Conservation (phyloP, 1,140 invertebrate genomes). For the Subanguina moxae region DNA sequence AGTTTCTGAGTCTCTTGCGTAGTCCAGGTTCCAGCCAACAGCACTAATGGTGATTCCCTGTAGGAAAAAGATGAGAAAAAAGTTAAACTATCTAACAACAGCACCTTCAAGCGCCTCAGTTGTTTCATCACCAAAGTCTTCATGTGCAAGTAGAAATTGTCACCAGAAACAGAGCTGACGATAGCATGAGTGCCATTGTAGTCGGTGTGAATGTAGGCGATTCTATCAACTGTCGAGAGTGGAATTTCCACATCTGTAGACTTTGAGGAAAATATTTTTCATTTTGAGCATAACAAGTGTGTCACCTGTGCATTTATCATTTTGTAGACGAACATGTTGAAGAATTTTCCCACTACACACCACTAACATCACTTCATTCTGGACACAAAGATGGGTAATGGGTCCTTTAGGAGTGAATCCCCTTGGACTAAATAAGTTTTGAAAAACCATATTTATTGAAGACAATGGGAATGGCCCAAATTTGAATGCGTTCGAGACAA, state of each 20-base stretch:
- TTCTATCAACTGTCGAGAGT: constrained; percentile 20
- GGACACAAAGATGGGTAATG: constrained; percentile 31
- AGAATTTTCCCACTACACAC: constrained; percentile 22
- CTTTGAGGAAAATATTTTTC: background rate
- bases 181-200: constrained; percentile 27
- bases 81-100: background rate
- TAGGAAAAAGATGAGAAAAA: background rate
- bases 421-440: too few relatives aligned
- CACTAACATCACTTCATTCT: constrained; percentile 41
- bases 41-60: constrained; percentile 32
- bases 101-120: constrained; percentile 29
- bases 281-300: background rate
- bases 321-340: constrained; percentile 37
- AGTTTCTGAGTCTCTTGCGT: constrained; percentile 21
- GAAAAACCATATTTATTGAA: background rate
- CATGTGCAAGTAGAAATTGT: constrained; percentile 40
- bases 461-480: too few relatives aligned
- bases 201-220: constrained; percentile 33
- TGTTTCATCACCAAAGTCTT: constrained; percentile 20
- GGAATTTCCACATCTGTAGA: constrained; percentile 27
- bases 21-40: constrained; percentile 35
- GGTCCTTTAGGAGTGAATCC: background rate
- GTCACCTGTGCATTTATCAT: constrained; percentile 19
- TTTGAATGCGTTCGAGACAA: too few relatives aligned
- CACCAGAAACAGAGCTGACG: constrained; percentile 35